Evolutionary conservation across 2,113 vertebrate species (phyloP).

Genomic region (Rhea pennata): DNA sequence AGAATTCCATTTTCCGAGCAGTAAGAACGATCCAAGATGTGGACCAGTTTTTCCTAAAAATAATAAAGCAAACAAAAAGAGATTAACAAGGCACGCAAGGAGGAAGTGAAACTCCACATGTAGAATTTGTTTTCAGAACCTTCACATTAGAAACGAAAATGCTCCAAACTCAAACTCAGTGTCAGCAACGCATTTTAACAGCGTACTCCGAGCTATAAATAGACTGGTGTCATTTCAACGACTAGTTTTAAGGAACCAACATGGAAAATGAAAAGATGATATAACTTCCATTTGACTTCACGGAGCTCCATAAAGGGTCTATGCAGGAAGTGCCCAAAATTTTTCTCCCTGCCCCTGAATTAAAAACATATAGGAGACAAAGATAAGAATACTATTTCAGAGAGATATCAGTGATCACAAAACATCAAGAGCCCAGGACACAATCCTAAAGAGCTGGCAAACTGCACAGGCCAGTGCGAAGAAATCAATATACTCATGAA

Average conservation of each 20-base stretch:
- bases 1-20: slow-evolving; percentile 84
- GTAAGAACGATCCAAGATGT: slow-evolving; percentile 86
- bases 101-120: neutral
- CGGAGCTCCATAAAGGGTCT: neutral
- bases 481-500: neutral
- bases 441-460: neutral
- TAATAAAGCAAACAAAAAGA: slow-evolving; percentile 5
- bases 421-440: fast-evolving
- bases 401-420: neutral
- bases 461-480: neutral
- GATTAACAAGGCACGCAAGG: neutral
- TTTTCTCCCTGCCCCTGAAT: neutral
- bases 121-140: neutral
- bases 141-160: neutral
- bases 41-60: slow-evolving; percentile 90
- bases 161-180: neutral
- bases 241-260: neutral
- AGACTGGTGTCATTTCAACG: neutral
- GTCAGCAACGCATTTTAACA: neutral
- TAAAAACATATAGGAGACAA: neutral
- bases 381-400: neutral
- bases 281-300: neutral
- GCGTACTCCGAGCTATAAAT: neutral
- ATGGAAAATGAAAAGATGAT: neutral
- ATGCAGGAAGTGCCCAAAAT: neutral